Evolutionary conservation across 1,140 invertebrate species (phyloP), one percentile per base, ranked within the genome.

Genomic region (Drosophila tsacasi): DNA sequence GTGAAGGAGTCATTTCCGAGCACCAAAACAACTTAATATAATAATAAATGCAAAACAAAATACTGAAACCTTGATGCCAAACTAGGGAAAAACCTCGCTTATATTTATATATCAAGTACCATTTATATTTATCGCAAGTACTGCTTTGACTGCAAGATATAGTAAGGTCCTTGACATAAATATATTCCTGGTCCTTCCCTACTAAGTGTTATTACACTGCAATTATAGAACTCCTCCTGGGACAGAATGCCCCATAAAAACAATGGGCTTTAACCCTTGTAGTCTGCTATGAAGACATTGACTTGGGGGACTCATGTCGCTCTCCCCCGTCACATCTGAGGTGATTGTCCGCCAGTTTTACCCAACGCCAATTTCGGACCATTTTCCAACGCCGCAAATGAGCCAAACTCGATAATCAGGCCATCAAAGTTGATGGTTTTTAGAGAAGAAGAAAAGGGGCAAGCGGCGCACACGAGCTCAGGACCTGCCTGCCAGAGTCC

Each of bases 381-480:
- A 21, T 13, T 63, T 75, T 75, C 32, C 47, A 55, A 44, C 61
- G 66, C 79, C 79, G 35, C 83, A 86, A 85, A 82, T 79, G 79
- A 76, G 76, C 65, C 61, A 83, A 86, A 77, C 80, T 86, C 80
- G 84, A 80, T 86, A 86, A 86, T 83, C 84, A 64, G 84, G 67
- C 81, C 68, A 81, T 89, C 67, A 89, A 83, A 80, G 84, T 83
- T 89, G 72, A 86, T 86, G 79, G 75, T 49, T 69, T 55, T 57
- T 57, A 23, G 54, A 39, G 35, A 61, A 35, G 50, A 63, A 27
- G 17, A 60, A 46, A 63, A 44, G 50, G 46, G 57, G 44, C 50
- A 49, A 57, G 19, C 49, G 21, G 40, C 40, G 59, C 25, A 58
- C 61, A 66, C 23, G 54, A 44, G 21, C 32, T 23, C 15, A 40